phyloP scores from a whole-genome alignment of 2,113 vertebrate genomes.

The Ibidorhyncha struthersii region DNA sequence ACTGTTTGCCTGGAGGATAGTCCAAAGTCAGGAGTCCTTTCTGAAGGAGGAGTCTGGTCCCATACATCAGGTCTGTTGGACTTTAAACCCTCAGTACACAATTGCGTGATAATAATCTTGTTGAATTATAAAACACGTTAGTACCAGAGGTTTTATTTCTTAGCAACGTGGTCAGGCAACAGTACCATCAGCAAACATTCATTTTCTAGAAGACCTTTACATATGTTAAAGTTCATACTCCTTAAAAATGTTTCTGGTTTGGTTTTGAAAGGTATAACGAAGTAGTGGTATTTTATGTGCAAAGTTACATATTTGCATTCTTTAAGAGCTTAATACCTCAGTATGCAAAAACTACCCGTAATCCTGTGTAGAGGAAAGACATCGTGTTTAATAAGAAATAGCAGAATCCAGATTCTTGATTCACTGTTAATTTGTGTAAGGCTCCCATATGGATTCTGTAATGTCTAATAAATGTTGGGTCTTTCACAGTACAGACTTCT shows the following conservation, averaged over 20 bases:
- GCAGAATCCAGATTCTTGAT: background rate
- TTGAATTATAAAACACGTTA: slow-evolving; percentile 65
- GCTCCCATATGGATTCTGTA: background rate
- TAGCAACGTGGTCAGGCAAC: slow-evolving; percentile 48
- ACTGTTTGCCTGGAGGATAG: background rate
- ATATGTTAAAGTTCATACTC: background rate
- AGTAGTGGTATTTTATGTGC: background rate
- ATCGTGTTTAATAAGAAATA: background rate
- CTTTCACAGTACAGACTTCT: background rate
- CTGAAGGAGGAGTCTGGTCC: slow-evolving; percentile 5
- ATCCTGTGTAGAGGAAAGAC: background rate
- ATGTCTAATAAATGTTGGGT: background rate
- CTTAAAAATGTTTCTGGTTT: background rate
- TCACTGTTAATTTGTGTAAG: background rate
- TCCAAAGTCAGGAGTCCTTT: background rate
- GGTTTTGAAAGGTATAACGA: background rate
- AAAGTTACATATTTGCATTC: background rate
- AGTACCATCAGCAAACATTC: slow-evolving; percentile 51
- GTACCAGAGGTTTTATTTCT: slow-evolving; percentile 59
- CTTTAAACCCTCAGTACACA: slow-evolving; percentile 67
- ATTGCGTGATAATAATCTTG: slow-evolving; percentile 53
- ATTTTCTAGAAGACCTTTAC: slow-evolving; percentile 27
- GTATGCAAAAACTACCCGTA: background rate
- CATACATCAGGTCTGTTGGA: slow-evolving; percentile 42
- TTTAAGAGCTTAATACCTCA: background rate